Conservation (phyloP, 2,113 vertebrate species). For the Tricholaema leucomelas region DNA sequence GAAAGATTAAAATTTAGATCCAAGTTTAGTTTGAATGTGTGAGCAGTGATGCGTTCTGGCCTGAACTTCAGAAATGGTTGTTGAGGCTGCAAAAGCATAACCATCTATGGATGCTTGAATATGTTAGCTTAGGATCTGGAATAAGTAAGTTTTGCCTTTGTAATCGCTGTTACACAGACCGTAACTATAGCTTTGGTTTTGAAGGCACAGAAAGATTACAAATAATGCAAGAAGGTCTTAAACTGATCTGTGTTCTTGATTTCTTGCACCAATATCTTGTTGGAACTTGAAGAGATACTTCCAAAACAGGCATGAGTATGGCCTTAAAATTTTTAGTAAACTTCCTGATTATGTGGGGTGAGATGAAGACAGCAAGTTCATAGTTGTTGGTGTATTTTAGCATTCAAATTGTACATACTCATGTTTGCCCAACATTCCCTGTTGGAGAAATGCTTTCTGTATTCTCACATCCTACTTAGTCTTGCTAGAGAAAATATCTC, state of each 20-base stretch:
- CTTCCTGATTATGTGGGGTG: not conserved
- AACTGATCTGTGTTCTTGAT: not conserved
- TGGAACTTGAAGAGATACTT: not conserved
- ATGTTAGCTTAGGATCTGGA: not conserved
- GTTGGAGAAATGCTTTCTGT: not conserved
- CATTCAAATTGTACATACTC: rapidly evolving
- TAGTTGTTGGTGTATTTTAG: not conserved
- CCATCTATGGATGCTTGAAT: not conserved
- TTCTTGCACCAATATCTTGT: not conserved
- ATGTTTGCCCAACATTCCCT: too few species aligned
- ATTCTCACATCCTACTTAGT: not conserved
- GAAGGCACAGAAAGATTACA: not conserved
- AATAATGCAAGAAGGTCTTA: not conserved
- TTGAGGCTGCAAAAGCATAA: not conserved
- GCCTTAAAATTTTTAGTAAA: not conserved
- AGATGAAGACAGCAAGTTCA: not conserved
- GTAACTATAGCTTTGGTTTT: not conserved
- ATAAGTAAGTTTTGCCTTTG: not conserved
- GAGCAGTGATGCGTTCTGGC: not conserved
- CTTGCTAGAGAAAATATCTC: not conserved
- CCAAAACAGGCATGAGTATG: not conserved
- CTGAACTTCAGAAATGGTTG: not conserved
- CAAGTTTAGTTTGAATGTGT: not conserved
- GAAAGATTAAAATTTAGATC: not conserved
- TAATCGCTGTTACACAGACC: not conserved